Percentiles rank a stretch among this genome's conserved stretches.
phyloP scores from a whole-genome alignment of 2,113 vertebrate species.

The Bostrychus sinensis region DNA sequence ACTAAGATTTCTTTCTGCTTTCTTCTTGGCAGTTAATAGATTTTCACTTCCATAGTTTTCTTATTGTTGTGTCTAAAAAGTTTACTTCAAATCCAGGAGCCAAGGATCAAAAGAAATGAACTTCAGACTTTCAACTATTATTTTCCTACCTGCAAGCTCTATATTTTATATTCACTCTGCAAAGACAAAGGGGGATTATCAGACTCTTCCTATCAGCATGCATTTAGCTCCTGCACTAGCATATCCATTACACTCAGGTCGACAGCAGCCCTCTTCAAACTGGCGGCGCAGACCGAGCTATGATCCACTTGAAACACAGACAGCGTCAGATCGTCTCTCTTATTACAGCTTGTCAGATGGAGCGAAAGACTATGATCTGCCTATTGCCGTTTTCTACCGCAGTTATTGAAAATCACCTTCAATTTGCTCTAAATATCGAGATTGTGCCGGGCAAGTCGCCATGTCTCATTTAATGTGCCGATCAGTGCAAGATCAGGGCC shows the following conservation, averaged over 20 bases:
- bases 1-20: background rate
- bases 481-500: slow-evolving; percentile 26
- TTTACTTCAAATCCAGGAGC: slow-evolving; percentile 11
- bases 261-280: slow-evolving; percentile 32
- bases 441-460: slow-evolving; percentile 41
- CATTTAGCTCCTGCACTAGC: slow-evolving; percentile 14
- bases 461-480: slow-evolving; percentile 53
- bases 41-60: background rate
- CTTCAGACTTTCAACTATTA: background rate
- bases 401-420: slow-evolving; percentile 76
- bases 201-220: background rate
- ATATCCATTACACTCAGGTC: slow-evolving; percentile 11
- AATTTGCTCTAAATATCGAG: slow-evolving; percentile 64
- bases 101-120: slow-evolving; percentile 4
- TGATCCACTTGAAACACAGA: slow-evolving; percentile 53
- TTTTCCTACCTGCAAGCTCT: background rate
- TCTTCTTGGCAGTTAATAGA: slow-evolving; percentile 2
- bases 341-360: slow-evolving; percentile 48
- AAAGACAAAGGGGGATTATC: background rate
- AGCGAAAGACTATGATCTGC: slow-evolving; percentile 50
- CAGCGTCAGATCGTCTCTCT: slow-evolving; percentile 39
- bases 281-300: slow-evolving; percentile 20
- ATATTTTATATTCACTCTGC: background rate
- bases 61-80: slow-evolving; percentile 1
- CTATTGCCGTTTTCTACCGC: slow-evolving; percentile 37